A percentile compares a stretch with the other conserved stretches of the same genome.
These are phyloP conservation scores for Aporophyla lueneburgensis DNA, from an alignment of 2,888 invertebrate species.

Conservation along the genomic window DNA sequence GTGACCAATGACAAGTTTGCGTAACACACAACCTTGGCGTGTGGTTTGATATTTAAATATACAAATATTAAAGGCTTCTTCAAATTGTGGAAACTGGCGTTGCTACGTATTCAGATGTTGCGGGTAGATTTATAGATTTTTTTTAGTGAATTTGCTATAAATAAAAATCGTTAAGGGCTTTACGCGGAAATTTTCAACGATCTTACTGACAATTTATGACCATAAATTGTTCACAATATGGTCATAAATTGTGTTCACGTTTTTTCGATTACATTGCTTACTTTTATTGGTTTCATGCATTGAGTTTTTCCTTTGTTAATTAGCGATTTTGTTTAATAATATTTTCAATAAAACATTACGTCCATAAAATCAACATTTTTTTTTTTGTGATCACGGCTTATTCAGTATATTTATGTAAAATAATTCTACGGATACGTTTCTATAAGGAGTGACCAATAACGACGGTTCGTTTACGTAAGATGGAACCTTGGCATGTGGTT, in stretches of 20 bases:
- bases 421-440: conserved; percentile 27
- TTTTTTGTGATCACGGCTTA: conserved; percentile 14
- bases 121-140: too few species aligned
- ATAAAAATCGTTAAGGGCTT: neutral
- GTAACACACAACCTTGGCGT: conserved; percentile 62
- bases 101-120: neutral
- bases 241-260: neutral
- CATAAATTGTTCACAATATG: too few species aligned
- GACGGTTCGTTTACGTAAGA: conserved; percentile 31
- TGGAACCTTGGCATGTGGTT: conserved; percentile 35
- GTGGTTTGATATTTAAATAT: conserved; percentile 54
- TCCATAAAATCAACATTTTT: conserved; percentile 36
- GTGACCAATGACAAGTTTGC: conserved; percentile 61
- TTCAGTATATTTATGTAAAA: conserved; percentile 28
- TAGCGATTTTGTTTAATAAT: too few species aligned
- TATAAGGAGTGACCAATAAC: conserved; percentile 12
- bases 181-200: neutral
- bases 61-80: conserved; percentile 45
- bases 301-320: neutral
- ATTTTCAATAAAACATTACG: neutral
- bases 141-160: neutral
- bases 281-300: neutral
- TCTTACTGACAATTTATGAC: neutral
- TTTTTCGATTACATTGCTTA: too few species aligned
- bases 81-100: conserved; percentile 16